Conservation (phyloP, 2,113 vertebrate genomes). For the Cacatua alba region DNA sequence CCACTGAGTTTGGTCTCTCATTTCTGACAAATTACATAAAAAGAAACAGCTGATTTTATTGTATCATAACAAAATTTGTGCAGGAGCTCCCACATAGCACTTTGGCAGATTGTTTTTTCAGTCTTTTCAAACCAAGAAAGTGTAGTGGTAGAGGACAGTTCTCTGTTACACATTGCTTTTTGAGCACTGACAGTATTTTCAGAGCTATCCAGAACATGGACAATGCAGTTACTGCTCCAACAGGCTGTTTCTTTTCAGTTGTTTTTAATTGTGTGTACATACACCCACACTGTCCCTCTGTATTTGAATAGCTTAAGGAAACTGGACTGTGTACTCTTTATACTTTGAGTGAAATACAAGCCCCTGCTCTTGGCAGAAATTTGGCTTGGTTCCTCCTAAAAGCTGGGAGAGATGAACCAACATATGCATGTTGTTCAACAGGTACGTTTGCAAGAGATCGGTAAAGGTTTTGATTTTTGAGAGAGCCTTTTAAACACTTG, state of each 20-base stretch:
- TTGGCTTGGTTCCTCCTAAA: background rate
- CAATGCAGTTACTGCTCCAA: background rate
- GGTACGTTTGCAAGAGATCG: background rate
- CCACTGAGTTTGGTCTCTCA: background rate
- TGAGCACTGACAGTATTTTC: background rate
- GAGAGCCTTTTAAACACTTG: background rate
- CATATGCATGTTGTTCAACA: background rate
- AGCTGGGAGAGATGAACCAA: background rate
- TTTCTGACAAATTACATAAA: background rate
- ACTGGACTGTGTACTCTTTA: background rate
- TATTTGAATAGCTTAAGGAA: slow-evolving; percentile 11
- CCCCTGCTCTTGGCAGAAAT: slow-evolving; percentile 5
- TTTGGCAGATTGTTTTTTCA: background rate
- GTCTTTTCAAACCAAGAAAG: background rate
- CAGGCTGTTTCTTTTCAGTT: background rate
- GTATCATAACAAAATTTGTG: background rate
- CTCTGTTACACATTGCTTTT: background rate
- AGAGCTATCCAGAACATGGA: background rate
- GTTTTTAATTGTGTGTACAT: background rate
- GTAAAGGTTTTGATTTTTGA: background rate
- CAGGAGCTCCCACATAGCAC: background rate
- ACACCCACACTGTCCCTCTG: background rate
- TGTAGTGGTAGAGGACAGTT: background rate
- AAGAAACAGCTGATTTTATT: background rate
- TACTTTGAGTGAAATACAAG: background rate